Conservation (phyloP, 2,797 vertebrate species). For the Epinephelus awoara region DNA sequence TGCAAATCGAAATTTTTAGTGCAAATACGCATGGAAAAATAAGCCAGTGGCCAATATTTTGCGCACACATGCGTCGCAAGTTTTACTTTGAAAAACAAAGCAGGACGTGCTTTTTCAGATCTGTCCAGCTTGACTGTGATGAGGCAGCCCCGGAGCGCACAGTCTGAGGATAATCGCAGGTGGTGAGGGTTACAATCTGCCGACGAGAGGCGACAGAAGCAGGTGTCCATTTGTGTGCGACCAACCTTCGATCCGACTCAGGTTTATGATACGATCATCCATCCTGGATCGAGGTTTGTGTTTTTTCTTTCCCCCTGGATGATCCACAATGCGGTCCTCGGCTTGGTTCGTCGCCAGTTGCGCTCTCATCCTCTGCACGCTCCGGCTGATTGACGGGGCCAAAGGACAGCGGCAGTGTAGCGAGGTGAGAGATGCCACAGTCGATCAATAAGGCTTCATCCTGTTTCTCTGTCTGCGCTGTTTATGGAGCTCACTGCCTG, state of each 20-base stretch:
- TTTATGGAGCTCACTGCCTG: too few species aligned
- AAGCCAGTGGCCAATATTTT: rapidly evolving
- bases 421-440: conserved; percentile 82
- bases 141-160: conserved; percentile 48
- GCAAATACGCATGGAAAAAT: neutral
- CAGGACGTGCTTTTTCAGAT: neutral
- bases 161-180: conserved; percentile 76
- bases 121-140: neutral
- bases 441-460: conserved; percentile 5
- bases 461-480: neutral
- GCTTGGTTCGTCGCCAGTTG: conserved; percentile 67
- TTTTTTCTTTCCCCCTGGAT: neutral
- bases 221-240: conserved; percentile 12
- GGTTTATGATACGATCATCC: neutral
- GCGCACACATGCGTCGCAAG: rapidly evolving
- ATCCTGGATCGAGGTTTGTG: neutral
- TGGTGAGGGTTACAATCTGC: conserved; percentile 63
- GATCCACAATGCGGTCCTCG: conserved; percentile 71
- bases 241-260: neutral
- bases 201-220: conserved; percentile 28
- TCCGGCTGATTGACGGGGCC: conserved; percentile 61
- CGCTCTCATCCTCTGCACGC: conserved; percentile 76
- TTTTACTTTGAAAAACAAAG: conserved; percentile 50
- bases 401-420: conserved; percentile 77
- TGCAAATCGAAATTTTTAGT: rapidly evolving